Conservation (phyloP, 2,888 invertebrate species). For the Aphrophora alni region DNA sequence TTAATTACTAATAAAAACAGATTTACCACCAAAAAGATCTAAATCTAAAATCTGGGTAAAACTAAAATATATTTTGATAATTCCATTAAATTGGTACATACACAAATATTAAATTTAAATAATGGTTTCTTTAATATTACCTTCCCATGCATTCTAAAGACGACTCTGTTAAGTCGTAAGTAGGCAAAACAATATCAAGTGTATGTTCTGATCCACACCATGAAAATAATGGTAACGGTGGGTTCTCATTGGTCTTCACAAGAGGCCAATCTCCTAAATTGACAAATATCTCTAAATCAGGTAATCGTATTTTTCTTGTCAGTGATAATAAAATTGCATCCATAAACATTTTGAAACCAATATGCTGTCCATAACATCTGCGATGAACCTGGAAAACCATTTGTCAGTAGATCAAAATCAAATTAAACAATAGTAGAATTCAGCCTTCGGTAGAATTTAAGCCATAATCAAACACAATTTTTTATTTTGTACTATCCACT, state of each 20-base stretch:
- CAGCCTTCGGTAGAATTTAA: too few relatives aligned
- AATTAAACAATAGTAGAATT: too few relatives aligned
- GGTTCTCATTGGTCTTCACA: conserved; percentile 61
- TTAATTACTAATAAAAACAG: too few relatives aligned
- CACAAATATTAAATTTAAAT: too few relatives aligned
- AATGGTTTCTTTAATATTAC: conserved; percentile 64
- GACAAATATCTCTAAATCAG: conserved; percentile 87
- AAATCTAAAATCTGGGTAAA: too few relatives aligned
- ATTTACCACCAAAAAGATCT: too few relatives aligned
- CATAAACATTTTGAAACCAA: conserved; percentile 95
- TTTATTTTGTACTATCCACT: too few relatives aligned
- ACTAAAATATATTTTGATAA: too few relatives aligned
- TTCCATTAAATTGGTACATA: too few relatives aligned
- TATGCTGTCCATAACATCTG: conserved; percentile 91
- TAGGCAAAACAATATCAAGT: conserved; percentile 90
- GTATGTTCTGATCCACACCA: conserved; percentile 94
- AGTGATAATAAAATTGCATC: conserved; percentile 86
- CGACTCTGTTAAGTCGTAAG: conserved; percentile 93
- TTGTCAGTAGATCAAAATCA: too few relatives aligned
- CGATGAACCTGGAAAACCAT: conserved; percentile 70
- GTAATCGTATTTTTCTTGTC: conserved; percentile 77
- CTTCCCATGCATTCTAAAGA: conserved; percentile 92
- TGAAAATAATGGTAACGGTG: conserved; percentile 83
- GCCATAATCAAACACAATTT: too few relatives aligned
- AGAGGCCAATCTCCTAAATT: conserved; percentile 98